Conservation (phyloP, 2,113 vertebrate genomes). For the Plotosus lineatus region DNA sequence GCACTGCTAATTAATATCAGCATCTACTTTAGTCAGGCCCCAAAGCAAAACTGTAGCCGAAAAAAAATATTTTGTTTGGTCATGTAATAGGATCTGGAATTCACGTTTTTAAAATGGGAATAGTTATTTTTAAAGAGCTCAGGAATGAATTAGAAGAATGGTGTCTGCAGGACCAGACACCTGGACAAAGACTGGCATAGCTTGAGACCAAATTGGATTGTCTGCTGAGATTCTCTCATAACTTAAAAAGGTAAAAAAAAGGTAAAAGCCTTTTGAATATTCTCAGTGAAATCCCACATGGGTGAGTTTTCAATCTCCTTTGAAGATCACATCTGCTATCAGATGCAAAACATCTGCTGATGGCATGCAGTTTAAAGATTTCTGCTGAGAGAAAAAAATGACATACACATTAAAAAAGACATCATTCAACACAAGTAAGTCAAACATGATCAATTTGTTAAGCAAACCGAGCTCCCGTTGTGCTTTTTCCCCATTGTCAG, state of each 20-base stretch:
- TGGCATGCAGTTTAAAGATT: not conserved
- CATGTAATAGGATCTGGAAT: not conserved
- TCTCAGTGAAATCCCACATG: not conserved
- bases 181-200: not conserved
- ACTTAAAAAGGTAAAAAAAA: not conserved
- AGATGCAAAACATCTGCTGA: slow-evolving; percentile 35
- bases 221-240: not conserved
- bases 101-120: not conserved
- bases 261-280: not conserved
- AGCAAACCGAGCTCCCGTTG: not conserved
- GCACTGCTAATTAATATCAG: slow-evolving; percentile 29
- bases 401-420: not conserved
- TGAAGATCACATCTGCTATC: slow-evolving; percentile 32
- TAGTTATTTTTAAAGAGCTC: not conserved
- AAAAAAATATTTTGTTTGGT: not conserved
- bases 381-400: slow-evolving; percentile 6
- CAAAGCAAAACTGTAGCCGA: slow-evolving; percentile 17
- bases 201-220: not conserved
- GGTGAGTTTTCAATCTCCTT: slow-evolving; percentile 18
- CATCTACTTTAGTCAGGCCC: slow-evolving; percentile 15
- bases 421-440: slow-evolving; percentile 8
- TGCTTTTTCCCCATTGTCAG: not conserved
- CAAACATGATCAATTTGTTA: slow-evolving; percentile 11
- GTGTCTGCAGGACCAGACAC: not conserved
- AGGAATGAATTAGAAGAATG: not conserved